Percentiles rank a stretch among this genome's conserved stretches.
phyloP scores from a whole-genome alignment of 2,888 invertebrate species.

The Cordilura impudica region DNA sequence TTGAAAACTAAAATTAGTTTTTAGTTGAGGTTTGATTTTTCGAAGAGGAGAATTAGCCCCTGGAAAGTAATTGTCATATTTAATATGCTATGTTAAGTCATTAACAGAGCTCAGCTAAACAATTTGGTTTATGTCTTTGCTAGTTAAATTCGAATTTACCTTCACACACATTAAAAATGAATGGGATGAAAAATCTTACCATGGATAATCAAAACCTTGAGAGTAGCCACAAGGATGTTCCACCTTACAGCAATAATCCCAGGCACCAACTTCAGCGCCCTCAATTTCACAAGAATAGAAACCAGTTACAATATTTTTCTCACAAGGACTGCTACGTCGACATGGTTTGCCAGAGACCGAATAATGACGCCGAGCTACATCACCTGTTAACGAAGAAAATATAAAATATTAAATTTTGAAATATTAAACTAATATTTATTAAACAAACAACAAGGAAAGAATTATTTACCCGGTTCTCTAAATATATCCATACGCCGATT shows the following conservation, averaged over 20 bases:
- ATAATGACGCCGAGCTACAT: constrained; percentile 84
- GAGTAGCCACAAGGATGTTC: constrained; percentile 91
- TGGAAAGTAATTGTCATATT: too few species aligned
- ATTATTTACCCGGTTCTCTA: constrained; percentile 77
- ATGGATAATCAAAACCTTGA: constrained; percentile 88
- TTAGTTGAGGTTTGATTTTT: too few species aligned
- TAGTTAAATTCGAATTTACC: too few species aligned
- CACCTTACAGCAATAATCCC: constrained; percentile 93
- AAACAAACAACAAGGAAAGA: too few species aligned
- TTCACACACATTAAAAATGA: too few species aligned
- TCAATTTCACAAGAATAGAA: constrained; percentile 92
- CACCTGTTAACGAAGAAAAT: constrained; percentile 72
- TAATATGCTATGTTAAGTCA: too few species aligned
- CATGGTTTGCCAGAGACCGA: constrained; percentile 91
- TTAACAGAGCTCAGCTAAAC: too few species aligned
- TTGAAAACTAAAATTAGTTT: too few species aligned
- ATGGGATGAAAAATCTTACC: too few species aligned
- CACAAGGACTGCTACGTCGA: constrained; percentile 83
- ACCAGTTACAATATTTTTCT: constrained; percentile 86
- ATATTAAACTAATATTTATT: constrained; percentile 13
- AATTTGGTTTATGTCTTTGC: too few species aligned
- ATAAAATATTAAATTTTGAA: constrained; percentile 21
- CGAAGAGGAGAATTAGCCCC: too few species aligned
- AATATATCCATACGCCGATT: constrained; percentile 78
- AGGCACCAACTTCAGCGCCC: constrained; percentile 83